phyloP scores from a whole-genome alignment of 2,797 vertebrate species.

The Coendou prehensilis region DNA sequence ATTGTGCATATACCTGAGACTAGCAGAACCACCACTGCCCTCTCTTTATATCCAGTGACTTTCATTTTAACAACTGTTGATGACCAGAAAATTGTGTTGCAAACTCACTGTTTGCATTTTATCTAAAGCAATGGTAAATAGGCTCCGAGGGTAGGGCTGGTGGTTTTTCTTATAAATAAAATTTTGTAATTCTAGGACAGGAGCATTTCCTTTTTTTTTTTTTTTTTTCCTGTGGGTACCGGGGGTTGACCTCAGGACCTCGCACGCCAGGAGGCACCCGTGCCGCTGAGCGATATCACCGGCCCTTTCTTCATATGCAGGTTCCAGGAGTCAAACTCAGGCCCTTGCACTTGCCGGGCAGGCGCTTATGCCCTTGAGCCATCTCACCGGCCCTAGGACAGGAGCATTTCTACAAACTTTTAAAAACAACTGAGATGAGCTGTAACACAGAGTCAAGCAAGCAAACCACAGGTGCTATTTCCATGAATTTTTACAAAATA shows the following conservation, averaged over 20 bases:
- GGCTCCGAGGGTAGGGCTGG: not conserved
- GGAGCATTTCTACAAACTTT: not conserved
- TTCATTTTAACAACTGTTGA: not conserved
- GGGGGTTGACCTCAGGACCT: too few relatives aligned
- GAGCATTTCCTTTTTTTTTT: not conserved
- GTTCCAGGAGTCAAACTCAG: too few relatives aligned
- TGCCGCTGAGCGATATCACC: too few relatives aligned
- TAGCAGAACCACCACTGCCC: not conserved
- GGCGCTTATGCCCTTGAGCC: too few relatives aligned
- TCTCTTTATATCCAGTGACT: not conserved
- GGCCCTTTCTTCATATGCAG: too few relatives aligned
- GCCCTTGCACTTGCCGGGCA: too few relatives aligned
- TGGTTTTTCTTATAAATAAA: not conserved
- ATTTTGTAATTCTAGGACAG: not conserved
- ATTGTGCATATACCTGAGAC: not conserved
- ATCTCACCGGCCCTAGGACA: not conserved
- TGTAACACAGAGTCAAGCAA: not conserved
- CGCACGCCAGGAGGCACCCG: too few relatives aligned
- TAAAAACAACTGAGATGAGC: not conserved
- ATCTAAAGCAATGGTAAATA: constrained; percentile 2
- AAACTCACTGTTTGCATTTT: constrained; percentile 19
- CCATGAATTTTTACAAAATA: constrained; percentile 17
- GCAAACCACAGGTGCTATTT: not conserved
- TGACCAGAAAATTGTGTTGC: not conserved
- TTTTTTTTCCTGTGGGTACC: too few relatives aligned